Conservation (phyloP, 2,113 vertebrate species). For the Dicaeum eximium region DNA sequence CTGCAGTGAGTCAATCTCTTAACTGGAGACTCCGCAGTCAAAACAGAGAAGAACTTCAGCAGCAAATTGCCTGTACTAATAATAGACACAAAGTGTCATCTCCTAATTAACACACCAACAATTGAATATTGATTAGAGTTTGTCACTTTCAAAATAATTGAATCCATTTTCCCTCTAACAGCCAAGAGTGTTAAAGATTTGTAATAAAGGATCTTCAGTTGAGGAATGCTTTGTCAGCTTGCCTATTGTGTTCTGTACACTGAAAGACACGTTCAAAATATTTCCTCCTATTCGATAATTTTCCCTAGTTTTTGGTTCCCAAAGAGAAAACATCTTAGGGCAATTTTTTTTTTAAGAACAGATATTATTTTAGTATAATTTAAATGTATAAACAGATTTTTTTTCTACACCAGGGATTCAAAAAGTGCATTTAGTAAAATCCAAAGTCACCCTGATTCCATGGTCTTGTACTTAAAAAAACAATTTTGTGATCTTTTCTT, state of each 20-base stretch:
- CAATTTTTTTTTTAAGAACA: background rate
- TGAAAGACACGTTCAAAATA: conserved; percentile 26
- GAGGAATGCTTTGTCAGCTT: conserved; percentile 51
- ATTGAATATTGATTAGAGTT: conserved; percentile 73
- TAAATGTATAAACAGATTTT: background rate
- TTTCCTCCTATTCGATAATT: background rate
- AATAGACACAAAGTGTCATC: conserved; percentile 61
- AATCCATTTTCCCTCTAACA: conserved; percentile 13
- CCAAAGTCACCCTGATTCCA: background rate
- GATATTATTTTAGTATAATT: background rate
- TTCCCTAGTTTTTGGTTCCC: background rate
- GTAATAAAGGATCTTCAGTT: conserved; percentile 25
- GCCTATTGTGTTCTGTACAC: background rate
- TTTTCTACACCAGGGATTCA: background rate
- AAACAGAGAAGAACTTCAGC: conserved; percentile 52
- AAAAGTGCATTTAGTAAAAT: background rate
- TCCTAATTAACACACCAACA: conserved; percentile 74
- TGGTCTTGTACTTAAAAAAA: background rate
- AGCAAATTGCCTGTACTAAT: conserved; percentile 42
- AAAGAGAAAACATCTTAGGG: conserved; percentile 13
- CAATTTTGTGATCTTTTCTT: background rate
- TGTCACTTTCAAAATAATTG: conserved; percentile 67
- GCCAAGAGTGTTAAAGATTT: background rate
- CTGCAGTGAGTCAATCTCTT: background rate
- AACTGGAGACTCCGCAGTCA: conserved; percentile 32